phyloP scores from a whole-genome alignment of 2,797 vertebrate genomes.

The Enteromius anoplus region DNA sequence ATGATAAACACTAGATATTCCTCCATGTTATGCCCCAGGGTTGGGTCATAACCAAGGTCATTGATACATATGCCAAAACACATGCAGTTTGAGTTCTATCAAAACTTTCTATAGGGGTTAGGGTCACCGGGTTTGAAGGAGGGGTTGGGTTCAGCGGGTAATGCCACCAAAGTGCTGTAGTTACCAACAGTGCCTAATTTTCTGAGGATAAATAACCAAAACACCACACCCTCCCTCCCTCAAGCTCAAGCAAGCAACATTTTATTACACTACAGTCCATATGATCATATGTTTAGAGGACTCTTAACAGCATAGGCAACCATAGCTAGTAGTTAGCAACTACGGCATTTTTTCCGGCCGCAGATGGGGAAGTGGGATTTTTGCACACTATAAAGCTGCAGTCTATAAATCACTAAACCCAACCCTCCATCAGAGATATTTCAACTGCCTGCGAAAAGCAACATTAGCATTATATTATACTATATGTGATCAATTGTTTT shows the following conservation, averaged over 20 bases:
- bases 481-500: not conserved
- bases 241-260: not conserved
- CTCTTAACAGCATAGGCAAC: not conserved
- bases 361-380: not conserved
- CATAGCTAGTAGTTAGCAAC: not conserved
- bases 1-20: conserved; percentile 26
- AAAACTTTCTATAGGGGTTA: not conserved
- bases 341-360: not conserved
- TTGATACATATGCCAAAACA: not conserved
- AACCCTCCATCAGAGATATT: not conserved
- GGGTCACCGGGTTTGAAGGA: not conserved
- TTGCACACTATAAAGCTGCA: not conserved
- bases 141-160: not conserved
- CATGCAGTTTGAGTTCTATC: not conserved
- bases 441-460: not conserved
- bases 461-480: not conserved
- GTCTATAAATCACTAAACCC: not conserved
- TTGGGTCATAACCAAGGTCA: not conserved
- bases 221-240: not conserved
- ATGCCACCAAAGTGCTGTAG: not conserved
- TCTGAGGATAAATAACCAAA: not conserved
- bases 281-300: not conserved
- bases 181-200: not conserved
- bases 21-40: not conserved
- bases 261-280: not conserved